Base-by-base conservation (phyloP, 2,797 vertebrate species). In the Poecilia picta region DNA sequence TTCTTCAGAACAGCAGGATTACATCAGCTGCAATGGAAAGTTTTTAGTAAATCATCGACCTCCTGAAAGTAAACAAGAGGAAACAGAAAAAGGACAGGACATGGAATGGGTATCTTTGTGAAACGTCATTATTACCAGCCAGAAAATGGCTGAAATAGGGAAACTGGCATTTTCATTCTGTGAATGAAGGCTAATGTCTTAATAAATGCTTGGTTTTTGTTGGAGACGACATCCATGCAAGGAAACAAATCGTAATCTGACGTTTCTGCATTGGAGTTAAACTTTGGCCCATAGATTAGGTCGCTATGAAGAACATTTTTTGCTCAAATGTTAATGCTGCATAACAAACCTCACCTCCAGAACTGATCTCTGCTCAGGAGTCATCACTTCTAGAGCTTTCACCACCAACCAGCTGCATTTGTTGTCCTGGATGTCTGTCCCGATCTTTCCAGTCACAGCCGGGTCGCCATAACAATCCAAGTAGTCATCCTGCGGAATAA, bases 391-490 rank as follows among this genome's bases (percentile, higher is more conserved):
- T 88, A 99, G 92, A 3, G 97, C 97, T 6, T 94, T 96, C 70
- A 99, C 97, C 53, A 99, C 97, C 92, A 99, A 89, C 98, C 98
- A 99, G 94, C 98, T 98, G 92, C 98, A 99, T 74, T 99, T 99
- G 73, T 99, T 99, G 92, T 99, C 98, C 91, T 99, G 97, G 90
- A 99, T 99, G 92, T 99, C 98, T 0, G 98, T 99, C 72, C 98
- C 98, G 0, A 99, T 94, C 95, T 99, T 99, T n/a, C 98, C 98
- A 0, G 96, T 99, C 74, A 99, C 86, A 1, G 90, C 91, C 0
- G 98, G 97, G 86, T 99, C 97, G 0, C 98, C 98, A 0, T 96
- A 99, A 90, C 97, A 97, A 89, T 99, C 98, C 28, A 99, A 92
- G 84, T 96, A 99, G 88, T 99, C 98, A 0, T 99, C 98, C 98